Evolutionary conservation across 2,113 vertebrate genomes (phyloP), one percentile per base, ranked within the genome.

Genomic region (Potamarius usumacintae): DNA sequence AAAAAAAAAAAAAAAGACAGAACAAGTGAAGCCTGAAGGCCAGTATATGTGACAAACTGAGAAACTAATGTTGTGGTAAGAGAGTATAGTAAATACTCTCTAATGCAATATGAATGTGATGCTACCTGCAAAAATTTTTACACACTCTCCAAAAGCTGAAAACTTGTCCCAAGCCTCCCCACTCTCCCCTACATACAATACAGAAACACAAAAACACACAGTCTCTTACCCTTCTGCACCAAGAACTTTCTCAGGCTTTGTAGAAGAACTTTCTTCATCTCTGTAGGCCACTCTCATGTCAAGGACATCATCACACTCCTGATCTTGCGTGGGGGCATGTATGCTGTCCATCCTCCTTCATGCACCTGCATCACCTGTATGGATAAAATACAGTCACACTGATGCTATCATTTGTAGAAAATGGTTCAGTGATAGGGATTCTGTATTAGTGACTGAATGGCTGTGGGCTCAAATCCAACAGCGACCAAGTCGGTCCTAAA

Each of bases 161-260:
- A 42, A 42, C 42, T 42, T 42, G 42, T 42, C 42, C 42, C 42
- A 42, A 42, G 42, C 42, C 3, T 42, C 42, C 42, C 42, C 42
- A 42, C 42, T 42, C 42, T 42, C 42, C 42, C 42, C 42, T 42
- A 42, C 42, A 42, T 42, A 42, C 14, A 7, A 6, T 71, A 71
- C 69, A 5, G 10, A 76, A 22, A 27, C 53, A 72, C 15, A 42
- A 2, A 72, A 50, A 25, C 79, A 11, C 14, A 85, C 10, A 57
- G 4, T 2, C 15, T 72, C 55, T 85, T 74, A 89, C 88, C 69
- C 82, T 63, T 82, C 50, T 0, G 27, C 14, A 55, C 60, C 62
- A 34, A 52, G 18, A 81, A 30, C 27, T 5, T 50, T 63, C 15
- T 72, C 58, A 7, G 69, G 78, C 34, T 77, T 74, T 20, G 20